phyloP scores from a whole-genome alignment of 2,888 invertebrate species.

The Lepetodrilus schrolli region DNA sequence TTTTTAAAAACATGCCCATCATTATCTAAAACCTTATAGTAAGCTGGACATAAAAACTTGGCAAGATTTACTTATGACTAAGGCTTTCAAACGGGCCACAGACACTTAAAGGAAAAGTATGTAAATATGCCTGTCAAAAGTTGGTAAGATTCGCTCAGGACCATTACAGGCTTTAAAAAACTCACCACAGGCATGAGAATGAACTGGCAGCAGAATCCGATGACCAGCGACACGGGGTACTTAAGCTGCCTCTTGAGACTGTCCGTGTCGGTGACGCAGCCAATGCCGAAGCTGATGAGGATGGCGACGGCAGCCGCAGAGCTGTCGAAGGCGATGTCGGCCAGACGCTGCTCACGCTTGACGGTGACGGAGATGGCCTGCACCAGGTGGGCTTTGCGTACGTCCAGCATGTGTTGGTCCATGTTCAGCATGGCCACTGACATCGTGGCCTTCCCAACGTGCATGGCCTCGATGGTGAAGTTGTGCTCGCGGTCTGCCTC shows the following conservation, averaged over 20 bases:
- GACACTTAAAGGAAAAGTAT: too few relatives aligned
- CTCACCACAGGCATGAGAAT: conserved; percentile 73
- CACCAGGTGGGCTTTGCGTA: conserved; percentile 47
- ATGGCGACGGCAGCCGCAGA: conserved; percentile 69
- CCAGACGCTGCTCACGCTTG: conserved; percentile 58
- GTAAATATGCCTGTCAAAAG: too few relatives aligned
- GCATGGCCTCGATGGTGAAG: conserved; percentile 62
- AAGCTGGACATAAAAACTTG: too few relatives aligned
- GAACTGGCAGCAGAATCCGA: conserved; percentile 72
- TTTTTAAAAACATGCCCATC: too few relatives aligned
- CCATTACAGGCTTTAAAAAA: too few relatives aligned
- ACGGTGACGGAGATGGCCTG: conserved; percentile 59
- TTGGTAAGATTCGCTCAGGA: too few relatives aligned
- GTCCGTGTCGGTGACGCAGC: conserved; percentile 70
- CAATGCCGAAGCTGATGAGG: conserved; percentile 72
- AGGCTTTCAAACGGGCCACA: too few relatives aligned
- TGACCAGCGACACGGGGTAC: conserved; percentile 68
- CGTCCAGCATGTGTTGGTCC: conserved; percentile 43
- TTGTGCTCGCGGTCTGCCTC: conserved; percentile 45
- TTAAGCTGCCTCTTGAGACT: conserved; percentile 67
- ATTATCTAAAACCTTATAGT: too few relatives aligned
- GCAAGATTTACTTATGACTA: too few relatives aligned
- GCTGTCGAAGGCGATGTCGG: conserved; percentile 71
- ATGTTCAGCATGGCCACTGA: conserved; percentile 60
- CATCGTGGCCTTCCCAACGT: conserved; percentile 65